Evolutionary conservation across 2,888 invertebrate species (phyloP), one percentile per base, ranked within the genome.

Genomic region (Drosophila multiciliata): DNA sequence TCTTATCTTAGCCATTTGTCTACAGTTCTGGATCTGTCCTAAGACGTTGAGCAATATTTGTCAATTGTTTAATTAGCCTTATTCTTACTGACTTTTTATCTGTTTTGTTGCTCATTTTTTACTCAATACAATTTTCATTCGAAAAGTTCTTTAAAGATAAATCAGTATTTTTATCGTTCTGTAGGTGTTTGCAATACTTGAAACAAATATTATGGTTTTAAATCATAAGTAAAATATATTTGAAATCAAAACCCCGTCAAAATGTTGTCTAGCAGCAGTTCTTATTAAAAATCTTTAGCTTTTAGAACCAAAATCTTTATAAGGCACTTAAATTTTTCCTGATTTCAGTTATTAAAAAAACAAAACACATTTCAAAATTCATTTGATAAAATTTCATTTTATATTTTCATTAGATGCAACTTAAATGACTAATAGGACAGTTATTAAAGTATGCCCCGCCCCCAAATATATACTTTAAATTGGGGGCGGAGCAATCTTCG

Each of bases 301-400:
- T 48, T 8, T 9, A 15, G 4, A 17, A 15, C 23, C 8, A 11
- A 40, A 5, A 42, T 42, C 20, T 12, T 12, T 12, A 7, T 3
- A 12, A 3, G 12, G 12, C 20, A 12, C 17, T 9, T 1, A 0
- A 1, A 17, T 26, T 23, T 23, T 23, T 6, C 6, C 35, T 11
- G 35, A 17, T 11, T 26, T 66, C 0, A 57, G 15, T 36, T 4
- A 6, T 26, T 26, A 12, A 11, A 26, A 12, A 42, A 29, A 23
- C 12, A 52, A 26, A 15, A 20, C 50, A 5, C 2, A 36, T 7
- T 54, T 58, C 1, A 5, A 3, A 36, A 32, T 60, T 52, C n/a
- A 35, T 71, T 75, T 81, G 59, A 90, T 89, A 87, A 87, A 87
- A 87, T 87, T 87, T 60, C 78, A 87, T 87, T 87, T 87, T 87